Evolutionary conservation across 1,140 invertebrate species (phyloP), one percentile per base, ranked within the genome.

Genomic region (Hesperophylax magnus): DNA sequence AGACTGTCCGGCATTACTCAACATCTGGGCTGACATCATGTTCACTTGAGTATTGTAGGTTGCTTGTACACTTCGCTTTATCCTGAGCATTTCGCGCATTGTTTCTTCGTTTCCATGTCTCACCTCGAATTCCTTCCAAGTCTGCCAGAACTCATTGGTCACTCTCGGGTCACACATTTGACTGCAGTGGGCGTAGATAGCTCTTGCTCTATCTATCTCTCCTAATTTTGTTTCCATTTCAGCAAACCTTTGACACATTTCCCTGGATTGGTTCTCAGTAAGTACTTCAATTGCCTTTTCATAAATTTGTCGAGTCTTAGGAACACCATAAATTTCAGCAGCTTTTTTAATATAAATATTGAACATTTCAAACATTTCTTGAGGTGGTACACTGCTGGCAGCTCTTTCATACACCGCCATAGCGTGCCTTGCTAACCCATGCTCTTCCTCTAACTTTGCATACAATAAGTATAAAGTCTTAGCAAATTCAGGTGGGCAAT

Each of bases 101-200:
- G 98, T 99, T 85, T 99, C 99, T 89, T 99, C 98, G 91, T 99
- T 99, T n/a, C 99, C 99, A 91, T 99, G 98, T 65, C 96, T 94
- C 53, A 99, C 96, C 92, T 99, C 99, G 92, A 99, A 99, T 85
- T 99, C 97, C 90, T 99, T 99, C 99, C 99, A 99, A 8, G 96
- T 96, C 87, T 98, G 95, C 99, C 99, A 99, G 87, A 99, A 99
- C 52, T 96, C 94, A 6, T 93, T 92, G 9, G 98, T 97, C 2
- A 97, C 96, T 85, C 98, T 93, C 7, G 99, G 99, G 93, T 99
- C 99, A 91, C 98, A 99, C 85, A 99, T 98, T 92, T 99, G 98
- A 85, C 97, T 98, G 86, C 98, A 99, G 89, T 99, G 98, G 0
- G 96, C 95, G 88, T 99, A 99, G 86, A 99, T 98, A 0, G 97